phyloP scores from a whole-genome alignment of 2,888 invertebrate genomes.

The Lithophane socia region DNA sequence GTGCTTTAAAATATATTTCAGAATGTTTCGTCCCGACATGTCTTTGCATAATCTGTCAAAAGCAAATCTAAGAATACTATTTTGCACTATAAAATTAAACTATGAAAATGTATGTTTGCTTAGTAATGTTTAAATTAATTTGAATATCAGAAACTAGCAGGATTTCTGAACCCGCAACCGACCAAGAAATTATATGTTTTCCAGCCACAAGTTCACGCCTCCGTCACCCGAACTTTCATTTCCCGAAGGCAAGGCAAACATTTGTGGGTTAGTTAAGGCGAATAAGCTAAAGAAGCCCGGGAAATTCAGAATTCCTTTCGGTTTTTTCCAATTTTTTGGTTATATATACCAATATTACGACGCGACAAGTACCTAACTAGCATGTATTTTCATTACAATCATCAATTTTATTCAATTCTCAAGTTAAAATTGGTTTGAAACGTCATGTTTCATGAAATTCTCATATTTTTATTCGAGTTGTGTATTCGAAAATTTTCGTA shows the following conservation, averaged over 20 bases:
- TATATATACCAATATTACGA: too few species aligned
- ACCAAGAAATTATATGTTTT: constrained; percentile 41
- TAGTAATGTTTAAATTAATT: neutral
- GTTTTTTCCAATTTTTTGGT: neutral
- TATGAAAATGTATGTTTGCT: neutral
- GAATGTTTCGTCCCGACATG: neutral
- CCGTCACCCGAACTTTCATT: constrained; percentile 56
- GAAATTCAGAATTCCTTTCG: neutral
- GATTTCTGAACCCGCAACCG: constrained; percentile 16
- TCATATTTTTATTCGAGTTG: neutral
- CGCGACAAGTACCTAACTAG: too few species aligned
- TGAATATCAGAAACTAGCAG: constrained; percentile 20
- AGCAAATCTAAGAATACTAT: neutral
- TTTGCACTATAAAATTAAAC: neutral
- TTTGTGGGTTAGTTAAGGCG: constrained; percentile 51
- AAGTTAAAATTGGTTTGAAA: neutral
- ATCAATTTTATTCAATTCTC: neutral
- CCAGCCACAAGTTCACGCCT: constrained; percentile 48
- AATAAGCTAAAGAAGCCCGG: rapidly evolving
- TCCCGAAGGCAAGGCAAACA: constrained; percentile 56
- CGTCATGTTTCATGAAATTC: neutral
- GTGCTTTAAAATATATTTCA: neutral
- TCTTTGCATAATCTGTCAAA: neutral
- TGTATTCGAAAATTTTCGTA: neutral
- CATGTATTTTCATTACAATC: neutral